Evolutionary conservation across 1,140 invertebrate species (phyloP).

Genomic region (Aporrectodea caliginosa): DNA sequence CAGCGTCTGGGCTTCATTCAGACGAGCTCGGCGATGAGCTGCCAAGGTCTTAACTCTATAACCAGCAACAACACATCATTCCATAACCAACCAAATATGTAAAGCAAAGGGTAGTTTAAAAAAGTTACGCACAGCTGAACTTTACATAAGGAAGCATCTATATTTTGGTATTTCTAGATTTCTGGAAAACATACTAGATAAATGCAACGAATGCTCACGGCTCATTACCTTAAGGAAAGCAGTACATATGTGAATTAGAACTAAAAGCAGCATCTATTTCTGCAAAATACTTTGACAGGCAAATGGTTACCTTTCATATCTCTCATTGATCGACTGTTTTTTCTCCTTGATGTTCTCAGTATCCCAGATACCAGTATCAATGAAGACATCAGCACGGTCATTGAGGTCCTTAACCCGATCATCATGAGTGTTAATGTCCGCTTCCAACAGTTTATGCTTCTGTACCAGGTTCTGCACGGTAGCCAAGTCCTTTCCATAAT

Average conservation of each 20-base stretch:
- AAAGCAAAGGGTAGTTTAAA: too few relatives aligned
- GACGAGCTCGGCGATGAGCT: slow-evolving; percentile 80
- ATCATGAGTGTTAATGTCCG: slow-evolving; percentile 84
- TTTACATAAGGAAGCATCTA: too few relatives aligned
- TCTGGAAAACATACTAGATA: too few relatives aligned
- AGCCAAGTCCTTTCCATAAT: slow-evolving; percentile 95
- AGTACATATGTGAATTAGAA: too few relatives aligned
- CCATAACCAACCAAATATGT: too few relatives aligned
- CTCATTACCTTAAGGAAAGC: too few relatives aligned
- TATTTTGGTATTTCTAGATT: too few relatives aligned
- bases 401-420: slow-evolving; percentile 82
- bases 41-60: slow-evolving; percentile 74
- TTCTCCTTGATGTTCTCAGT: slow-evolving; percentile 50
- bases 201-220: too few relatives aligned
- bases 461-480: slow-evolving; percentile 99
- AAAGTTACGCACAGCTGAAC: too few relatives aligned
- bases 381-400: slow-evolving; percentile 54
- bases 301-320: slow-evolving; percentile 56
- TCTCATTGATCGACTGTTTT: slow-evolving; percentile 54
- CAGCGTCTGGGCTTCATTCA: slow-evolving; percentile 91
- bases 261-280: too few relatives aligned
- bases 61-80: not conserved
- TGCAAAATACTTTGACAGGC: too few relatives aligned
- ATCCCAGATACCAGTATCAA: slow-evolving; percentile 54
- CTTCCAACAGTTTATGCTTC: slow-evolving; percentile 97